phyloP scores from a whole-genome alignment of 2,113 vertebrate species.

The Eurypyga helias region DNA sequence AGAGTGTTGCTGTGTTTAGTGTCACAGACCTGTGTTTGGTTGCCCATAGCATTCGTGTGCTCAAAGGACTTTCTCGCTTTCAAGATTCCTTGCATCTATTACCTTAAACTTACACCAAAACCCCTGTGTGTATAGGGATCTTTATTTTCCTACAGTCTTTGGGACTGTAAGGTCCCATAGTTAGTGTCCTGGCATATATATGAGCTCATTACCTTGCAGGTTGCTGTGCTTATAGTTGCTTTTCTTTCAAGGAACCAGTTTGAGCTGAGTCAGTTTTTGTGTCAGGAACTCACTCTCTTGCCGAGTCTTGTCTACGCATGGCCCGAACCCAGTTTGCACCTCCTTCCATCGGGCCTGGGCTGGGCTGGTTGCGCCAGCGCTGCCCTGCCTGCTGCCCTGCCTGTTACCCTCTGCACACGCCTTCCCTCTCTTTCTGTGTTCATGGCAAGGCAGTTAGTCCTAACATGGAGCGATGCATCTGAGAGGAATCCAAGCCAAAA shows the following conservation, averaged over 20 bases:
- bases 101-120: background rate
- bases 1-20: background rate
- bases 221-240: background rate
- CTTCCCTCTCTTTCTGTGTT: background rate
- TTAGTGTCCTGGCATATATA: conserved; percentile 8
- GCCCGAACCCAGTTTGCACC: background rate
- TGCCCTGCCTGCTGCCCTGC: background rate
- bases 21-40: background rate
- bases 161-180: background rate
- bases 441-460: background rate
- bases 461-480: background rate
- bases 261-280: background rate
- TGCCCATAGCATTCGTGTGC: background rate
- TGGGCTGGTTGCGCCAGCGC: background rate
- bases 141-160: background rate
- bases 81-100: background rate
- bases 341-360: background rate
- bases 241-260: background rate
- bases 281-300: background rate
- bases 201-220: conserved; percentile 22
- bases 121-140: background rate
- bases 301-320: background rate
- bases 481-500: background rate
- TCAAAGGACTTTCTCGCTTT: background rate
- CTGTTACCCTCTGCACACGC: background rate